Percentiles rank a stretch among this genome's conserved stretches.
These are phyloP conservation scores for Syrrhaptes paradoxus DNA, from an alignment of 2,113 vertebrate species.

Conservation along the genomic window DNA sequence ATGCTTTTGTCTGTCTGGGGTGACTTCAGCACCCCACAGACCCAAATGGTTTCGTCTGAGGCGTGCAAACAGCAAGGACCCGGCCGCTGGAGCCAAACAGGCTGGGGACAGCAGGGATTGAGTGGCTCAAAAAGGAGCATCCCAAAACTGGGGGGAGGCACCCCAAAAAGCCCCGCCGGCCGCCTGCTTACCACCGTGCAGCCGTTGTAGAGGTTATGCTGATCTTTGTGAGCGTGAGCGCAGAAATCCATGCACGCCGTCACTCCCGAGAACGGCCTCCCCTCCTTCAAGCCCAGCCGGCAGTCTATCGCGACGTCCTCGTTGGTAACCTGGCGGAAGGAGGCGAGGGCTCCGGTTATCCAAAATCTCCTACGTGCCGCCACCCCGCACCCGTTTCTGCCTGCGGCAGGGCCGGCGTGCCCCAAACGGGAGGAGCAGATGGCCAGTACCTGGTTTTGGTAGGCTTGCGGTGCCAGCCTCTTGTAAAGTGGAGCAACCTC, in stretches of 20 bases:
- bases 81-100: accelerated
- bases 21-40: not conserved
- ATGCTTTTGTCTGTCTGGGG: not conserved
- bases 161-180: accelerated
- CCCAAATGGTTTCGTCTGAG: not conserved
- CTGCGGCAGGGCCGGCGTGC: accelerated
- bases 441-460: slow-evolving; percentile 90
- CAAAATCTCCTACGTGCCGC: accelerated
- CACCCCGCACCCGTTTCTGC: accelerated
- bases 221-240: slow-evolving; percentile 97
- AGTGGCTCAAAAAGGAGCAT: not conserved
- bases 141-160: accelerated
- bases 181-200: slow-evolving; percentile 90
- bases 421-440: not conserved
- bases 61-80: not conserved
- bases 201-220: slow-evolving; percentile 97
- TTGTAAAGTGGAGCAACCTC: slow-evolving; percentile 93
- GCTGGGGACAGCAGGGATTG: accelerated
- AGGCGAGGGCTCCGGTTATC: not conserved
- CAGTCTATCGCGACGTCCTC: slow-evolving; percentile 90
- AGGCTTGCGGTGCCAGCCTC: slow-evolving; percentile 90
- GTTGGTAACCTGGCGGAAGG: slow-evolving; percentile 77
- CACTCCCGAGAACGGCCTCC: slow-evolving; percentile 94
- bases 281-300: slow-evolving; percentile 91
- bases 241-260: slow-evolving; percentile 99